Percentiles rank a stretch among this genome's conserved stretches.
Conservation (phyloP, 2,888 invertebrate species). For the Chloroclysta siterata region DNA sequence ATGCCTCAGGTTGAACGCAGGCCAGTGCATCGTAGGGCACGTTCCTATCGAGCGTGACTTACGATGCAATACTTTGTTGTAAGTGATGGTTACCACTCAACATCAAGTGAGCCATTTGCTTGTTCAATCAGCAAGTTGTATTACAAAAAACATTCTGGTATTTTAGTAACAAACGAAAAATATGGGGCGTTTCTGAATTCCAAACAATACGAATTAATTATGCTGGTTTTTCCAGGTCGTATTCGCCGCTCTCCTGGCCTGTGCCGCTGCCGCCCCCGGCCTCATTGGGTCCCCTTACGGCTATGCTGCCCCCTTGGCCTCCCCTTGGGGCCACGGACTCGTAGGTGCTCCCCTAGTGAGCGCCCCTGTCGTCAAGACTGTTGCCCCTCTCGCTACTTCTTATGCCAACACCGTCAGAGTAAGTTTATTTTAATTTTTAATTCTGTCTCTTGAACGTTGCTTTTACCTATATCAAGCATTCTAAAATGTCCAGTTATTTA, state of each 20-base stretch:
- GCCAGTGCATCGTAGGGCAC: too few species aligned
- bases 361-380: constrained; percentile 75
- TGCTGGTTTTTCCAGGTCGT: constrained; percentile 69
- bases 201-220: background rate
- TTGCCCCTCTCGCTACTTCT: constrained; percentile 86
- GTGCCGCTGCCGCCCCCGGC: constrained; percentile 75
- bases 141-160: too few species aligned
- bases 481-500: too few species aligned
- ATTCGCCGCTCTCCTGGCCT: constrained; percentile 78
- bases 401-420: constrained; percentile 88
- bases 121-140: too few species aligned
- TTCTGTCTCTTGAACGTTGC: too few species aligned
- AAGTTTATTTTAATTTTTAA: constrained; percentile 40
- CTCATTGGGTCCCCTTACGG: constrained; percentile 64
- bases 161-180: too few species aligned
- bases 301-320: constrained; percentile 59
- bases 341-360: constrained; percentile 74
- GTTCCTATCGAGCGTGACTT: too few species aligned
- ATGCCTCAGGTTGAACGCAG: too few species aligned
- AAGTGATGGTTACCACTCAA: too few species aligned
- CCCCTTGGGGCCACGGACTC: constrained; percentile 66
- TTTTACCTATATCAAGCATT: too few species aligned
- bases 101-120: too few species aligned
- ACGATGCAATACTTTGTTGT: too few species aligned
- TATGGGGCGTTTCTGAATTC: background rate